Evolutionary conservation across 2,113 vertebrate genomes (phyloP).

Genomic region (Morone chrysops): DNA sequence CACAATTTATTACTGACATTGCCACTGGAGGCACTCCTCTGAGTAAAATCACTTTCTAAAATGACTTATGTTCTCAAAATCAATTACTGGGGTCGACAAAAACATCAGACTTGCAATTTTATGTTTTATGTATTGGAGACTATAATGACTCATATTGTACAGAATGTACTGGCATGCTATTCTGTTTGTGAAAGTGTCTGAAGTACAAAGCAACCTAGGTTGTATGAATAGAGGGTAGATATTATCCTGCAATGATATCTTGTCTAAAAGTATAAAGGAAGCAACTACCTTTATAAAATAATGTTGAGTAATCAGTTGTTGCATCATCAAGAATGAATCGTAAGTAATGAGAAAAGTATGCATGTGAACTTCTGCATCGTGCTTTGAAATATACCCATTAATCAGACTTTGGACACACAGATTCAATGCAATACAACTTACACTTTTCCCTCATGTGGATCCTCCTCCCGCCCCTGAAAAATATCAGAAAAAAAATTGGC

Average conservation of each 20-base stretch:
- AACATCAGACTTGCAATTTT: not conserved
- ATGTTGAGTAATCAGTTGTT: too few relatives aligned
- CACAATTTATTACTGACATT: not conserved
- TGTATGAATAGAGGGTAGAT: not conserved
- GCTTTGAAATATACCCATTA: not conserved
- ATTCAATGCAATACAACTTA: conserved; percentile 80
- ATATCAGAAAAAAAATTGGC: conserved; percentile 58
- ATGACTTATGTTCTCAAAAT: not conserved
- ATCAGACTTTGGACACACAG: not conserved
- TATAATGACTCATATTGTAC: not conserved
- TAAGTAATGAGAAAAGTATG: conserved; percentile 1
- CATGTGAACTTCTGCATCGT: not conserved
- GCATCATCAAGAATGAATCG: too few relatives aligned
- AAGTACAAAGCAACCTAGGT: conserved; percentile 1
- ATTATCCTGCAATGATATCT: conserved; percentile 13
- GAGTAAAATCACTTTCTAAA: not conserved
- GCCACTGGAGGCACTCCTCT: not conserved
- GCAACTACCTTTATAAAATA: not conserved
- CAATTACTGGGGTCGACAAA: not conserved
- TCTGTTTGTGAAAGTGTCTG: not conserved
- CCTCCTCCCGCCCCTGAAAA: conserved; percentile 95
- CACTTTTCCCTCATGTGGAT: conserved; percentile 99
- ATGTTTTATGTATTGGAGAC: not conserved
- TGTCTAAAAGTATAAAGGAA: conserved; percentile 2
- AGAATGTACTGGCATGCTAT: not conserved